A percentile compares a stretch with the other conserved stretches of the same genome.
phyloP scores from a whole-genome alignment of 1,140 invertebrate genomes.

The Amyelois transitella region DNA sequence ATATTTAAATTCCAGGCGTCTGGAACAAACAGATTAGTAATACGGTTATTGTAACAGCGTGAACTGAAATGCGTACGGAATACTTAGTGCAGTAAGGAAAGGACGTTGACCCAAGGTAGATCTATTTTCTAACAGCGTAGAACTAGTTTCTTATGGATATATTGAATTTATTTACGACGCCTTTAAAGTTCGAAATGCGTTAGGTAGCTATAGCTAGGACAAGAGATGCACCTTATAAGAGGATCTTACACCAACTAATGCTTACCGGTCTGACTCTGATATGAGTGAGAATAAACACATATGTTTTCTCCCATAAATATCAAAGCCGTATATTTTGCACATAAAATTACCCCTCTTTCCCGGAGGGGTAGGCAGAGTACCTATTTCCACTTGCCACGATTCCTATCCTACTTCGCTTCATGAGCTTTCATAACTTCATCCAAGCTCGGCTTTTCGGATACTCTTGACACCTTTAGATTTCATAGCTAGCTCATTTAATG shows the following conservation, averaged over 20 bases:
- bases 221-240: too few species aligned
- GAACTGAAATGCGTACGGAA: conserved; percentile 7
- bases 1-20: not conserved
- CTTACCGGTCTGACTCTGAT: not conserved
- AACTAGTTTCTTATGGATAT: conserved; percentile 19
- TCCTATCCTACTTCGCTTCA: too few species aligned
- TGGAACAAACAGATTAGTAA: not conserved
- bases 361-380: too few species aligned
- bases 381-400: too few species aligned
- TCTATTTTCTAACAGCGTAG: conserved; percentile 23
- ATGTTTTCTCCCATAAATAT: too few species aligned
- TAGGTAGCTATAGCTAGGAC: not conserved
- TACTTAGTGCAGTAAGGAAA: conserved; percentile 7
- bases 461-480: too few species aligned
- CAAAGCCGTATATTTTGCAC: too few species aligned
- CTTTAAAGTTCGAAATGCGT: not conserved
- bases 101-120: conserved; percentile 19
- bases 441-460: too few species aligned
- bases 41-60: not conserved
- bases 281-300: not conserved
- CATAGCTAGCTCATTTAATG: too few species aligned
- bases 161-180: conserved; percentile 10
- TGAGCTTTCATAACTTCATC: too few species aligned
- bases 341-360: too few species aligned
- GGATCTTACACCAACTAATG: not conserved